phyloP scores from a whole-genome alignment of 2,113 vertebrate genomes.

The Astatoreochromis straeleni region DNA sequence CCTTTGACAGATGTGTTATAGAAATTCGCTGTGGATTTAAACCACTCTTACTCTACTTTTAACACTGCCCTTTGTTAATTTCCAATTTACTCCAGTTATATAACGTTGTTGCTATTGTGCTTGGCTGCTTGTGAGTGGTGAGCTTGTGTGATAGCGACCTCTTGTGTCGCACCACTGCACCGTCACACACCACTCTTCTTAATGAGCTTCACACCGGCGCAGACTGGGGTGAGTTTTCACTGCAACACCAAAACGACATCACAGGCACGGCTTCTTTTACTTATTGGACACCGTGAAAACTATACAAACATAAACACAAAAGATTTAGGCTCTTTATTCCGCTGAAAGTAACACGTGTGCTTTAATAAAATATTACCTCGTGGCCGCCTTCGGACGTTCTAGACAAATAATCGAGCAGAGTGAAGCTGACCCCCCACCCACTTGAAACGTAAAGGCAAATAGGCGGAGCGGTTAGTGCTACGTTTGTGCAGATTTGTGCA shows the following conservation, averaged over 20 bases:
- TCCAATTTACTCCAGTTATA: not conserved
- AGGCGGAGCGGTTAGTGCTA: too few relatives aligned
- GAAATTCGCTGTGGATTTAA: not conserved
- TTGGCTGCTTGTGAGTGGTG: not conserved
- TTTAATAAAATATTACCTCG: not conserved
- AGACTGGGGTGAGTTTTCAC: not conserved
- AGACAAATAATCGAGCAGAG: not conserved
- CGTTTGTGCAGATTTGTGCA: too few relatives aligned
- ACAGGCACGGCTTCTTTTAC: not conserved
- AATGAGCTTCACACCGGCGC: not conserved
- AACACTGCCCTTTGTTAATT: not conserved
- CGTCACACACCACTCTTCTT: not conserved
- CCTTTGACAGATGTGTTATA: not conserved
- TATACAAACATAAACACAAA: not conserved
- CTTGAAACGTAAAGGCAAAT: too few relatives aligned
- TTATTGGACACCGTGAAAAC: not conserved
- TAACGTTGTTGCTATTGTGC: not conserved
- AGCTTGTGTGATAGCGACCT: not conserved
- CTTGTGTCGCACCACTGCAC: not conserved
- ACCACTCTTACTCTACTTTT: not conserved
- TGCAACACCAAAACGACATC: not conserved
- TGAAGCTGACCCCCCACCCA: too few relatives aligned
- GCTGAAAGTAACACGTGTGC: not conserved
- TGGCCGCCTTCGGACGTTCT: accelerated
- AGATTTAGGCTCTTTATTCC: not conserved